Base-by-base conservation (phyloP, 2,888 invertebrate species). In the Heliconius ethilla region DNA sequence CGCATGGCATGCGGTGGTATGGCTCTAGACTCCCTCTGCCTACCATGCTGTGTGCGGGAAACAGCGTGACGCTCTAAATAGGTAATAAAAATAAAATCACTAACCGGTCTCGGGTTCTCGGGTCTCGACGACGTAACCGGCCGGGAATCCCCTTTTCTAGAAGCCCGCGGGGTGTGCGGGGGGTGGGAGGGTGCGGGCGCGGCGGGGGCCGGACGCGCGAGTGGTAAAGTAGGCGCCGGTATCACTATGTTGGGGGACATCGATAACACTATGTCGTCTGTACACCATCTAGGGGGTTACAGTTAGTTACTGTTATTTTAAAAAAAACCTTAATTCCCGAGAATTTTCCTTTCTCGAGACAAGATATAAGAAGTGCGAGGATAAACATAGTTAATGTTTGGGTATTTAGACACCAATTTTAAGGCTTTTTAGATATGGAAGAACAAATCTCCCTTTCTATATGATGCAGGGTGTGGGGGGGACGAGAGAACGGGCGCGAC, bases 211-310 rank as follows among this genome's bases (percentile, higher is more conserved):
- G 93, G 27, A 98, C 95, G 74, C 98, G 90, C 55, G 95, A 92
- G 85, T 98, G 98, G 83, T 96, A 96, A 67, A 96, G 95, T 98
- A 0, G 99, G 99, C 77, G 98, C 95, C 0, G 97, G 96, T 85
- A 97, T 97, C 78, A 96, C 96, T 18, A 99, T 94, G 88, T 97
- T 97, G 0, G 99, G 99, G 0, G 99, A 99, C 81, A 97, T 96
- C 0, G 98, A 98, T 2, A 95, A 86, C n/a, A 93, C 91, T 55
- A 89, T 89, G 85, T 94, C 94, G 82, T 94, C 94, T 0, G 91
- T 89, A 0, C 89, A 92, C 96, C 91, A 97, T 96, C 86, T 97
- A 95, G 22, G 15, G 13, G 10, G 37, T n/a, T 51, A 67, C 13
- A 37, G 10, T 15, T 33, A 22, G 11, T 29, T 67, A 10, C n/a